A percentile compares a stretch with the other conserved stretches of the same genome.
Evolutionary conservation across 1,140 invertebrate species (phyloP).

Genomic region (Anthonomus grandis): DNA sequence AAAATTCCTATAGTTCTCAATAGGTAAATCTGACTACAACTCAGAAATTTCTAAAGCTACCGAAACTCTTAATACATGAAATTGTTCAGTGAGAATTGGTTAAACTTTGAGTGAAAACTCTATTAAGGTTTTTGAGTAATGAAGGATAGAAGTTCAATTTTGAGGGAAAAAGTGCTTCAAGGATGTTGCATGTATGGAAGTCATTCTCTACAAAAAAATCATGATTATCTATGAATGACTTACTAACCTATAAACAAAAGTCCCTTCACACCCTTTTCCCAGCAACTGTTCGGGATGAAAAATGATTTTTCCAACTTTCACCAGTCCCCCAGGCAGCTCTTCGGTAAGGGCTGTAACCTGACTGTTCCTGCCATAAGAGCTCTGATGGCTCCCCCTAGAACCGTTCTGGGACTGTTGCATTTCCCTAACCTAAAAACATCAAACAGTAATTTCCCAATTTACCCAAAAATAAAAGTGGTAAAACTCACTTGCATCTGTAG

Average conservation of each 20-base stretch:
- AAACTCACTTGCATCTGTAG: conserved; percentile 51
- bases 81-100: no score
- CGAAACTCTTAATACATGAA: no score
- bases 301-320: conserved; percentile 86
- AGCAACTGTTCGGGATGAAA: conserved; percentile 85
- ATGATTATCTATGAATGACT: neutral
- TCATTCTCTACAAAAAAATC: no score
- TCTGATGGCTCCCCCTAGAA: conserved; percentile 50
- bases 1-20: no score
- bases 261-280: conserved; percentile 97
- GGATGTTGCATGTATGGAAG: neutral
- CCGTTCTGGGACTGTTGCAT: conserved; percentile 67
- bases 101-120: no score
- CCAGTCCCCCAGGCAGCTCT: conserved; percentile 70
- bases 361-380: conserved; percentile 37
- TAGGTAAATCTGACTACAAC: no score
- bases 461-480: neutral
- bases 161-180: no score
- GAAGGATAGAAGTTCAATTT: no score
- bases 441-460: neutral
- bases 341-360: conserved; percentile 54
- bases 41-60: no score
- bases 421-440: conserved; percentile 56
- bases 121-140: no score
- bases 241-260: conserved; percentile 86